Base-by-base conservation (phyloP, 2,113 vertebrate genomes). In the Rhinopomastus cyanomelas region DNA sequence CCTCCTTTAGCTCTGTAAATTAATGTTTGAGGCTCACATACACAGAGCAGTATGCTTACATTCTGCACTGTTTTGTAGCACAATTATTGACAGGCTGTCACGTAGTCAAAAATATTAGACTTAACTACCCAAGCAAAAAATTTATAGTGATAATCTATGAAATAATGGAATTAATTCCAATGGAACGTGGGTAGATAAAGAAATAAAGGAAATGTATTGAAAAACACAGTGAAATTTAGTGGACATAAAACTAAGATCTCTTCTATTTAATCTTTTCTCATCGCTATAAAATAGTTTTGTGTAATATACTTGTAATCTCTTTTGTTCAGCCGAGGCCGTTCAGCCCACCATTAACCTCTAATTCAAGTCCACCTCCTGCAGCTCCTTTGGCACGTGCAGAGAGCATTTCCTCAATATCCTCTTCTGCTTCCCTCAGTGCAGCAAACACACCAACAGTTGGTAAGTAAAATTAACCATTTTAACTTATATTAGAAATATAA, bases 361-460 rank as follows among this genome's bases (percentile, higher is more conserved):
- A 96, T 56, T 98, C 98, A 91, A 99, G 99, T 93, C 98, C 98
- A 55, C 98, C 98, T 79, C 98, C 98, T 25, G 87, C 97, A 8
- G 98, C 98, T 27, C 99, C 99, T 1, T 97, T 99, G 89, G 99
- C 99, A 85, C 97, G 98, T 48, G 98, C 99, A 11, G 99, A 99
- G 96, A 99, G 99, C 95, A 98, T 99, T 68, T 99, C 99, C 32
- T 99, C 99, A 37, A 97, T 99, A 96, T 99, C 99, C 12, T 99
- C 99, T 5, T 98, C 98, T 51, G 97, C 99, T 82, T 99, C 99
- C 1, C 93, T 99, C 39, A 99, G 98, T 91, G 98, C 99, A 60
- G 98, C 98, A 88, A 99, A 99, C 96, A 99, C 99, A 81, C 99
- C 99, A 69, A 99, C 99, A 62, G 97, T 99, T 32, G 99, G 99